Conservation (phyloP, 2,797 vertebrate species). For the Sebastes kiyomatsui region DNA sequence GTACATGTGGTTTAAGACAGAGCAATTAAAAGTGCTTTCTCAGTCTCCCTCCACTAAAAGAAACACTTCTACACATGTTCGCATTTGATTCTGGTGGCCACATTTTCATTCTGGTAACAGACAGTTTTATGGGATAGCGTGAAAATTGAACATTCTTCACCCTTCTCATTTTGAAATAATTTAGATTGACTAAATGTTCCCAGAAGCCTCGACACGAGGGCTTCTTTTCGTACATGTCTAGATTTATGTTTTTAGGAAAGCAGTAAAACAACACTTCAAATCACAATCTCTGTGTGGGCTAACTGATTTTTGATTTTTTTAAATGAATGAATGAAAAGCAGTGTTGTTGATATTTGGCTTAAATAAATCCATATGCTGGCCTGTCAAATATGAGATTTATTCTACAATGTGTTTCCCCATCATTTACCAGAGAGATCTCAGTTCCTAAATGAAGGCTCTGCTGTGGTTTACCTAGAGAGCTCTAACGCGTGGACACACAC, state of each 20-base stretch:
- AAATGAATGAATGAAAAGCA: slow-evolving; percentile 18
- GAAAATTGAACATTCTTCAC: slow-evolving; percentile 50
- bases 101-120: slow-evolving; percentile 42
- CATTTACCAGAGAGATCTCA: slow-evolving; percentile 4
- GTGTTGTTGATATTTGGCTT: background rate
- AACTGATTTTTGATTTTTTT: slow-evolving; percentile 5
- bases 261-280: slow-evolving; percentile 23
- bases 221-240: slow-evolving; percentile 12
- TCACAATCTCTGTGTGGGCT: slow-evolving; percentile 9
- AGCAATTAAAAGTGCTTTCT: slow-evolving; percentile 56
- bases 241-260: slow-evolving; percentile 36
- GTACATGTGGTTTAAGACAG: slow-evolving; percentile 43
- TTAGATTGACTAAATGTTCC: slow-evolving; percentile 45
- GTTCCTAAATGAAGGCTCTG: slow-evolving; percentile 20
- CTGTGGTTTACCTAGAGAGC: background rate
- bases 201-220: slow-evolving; percentile 20
- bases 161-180: slow-evolving; percentile 45
- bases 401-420: background rate
- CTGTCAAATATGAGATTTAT: background rate
- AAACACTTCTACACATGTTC: slow-evolving; percentile 48
- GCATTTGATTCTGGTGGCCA: slow-evolving; percentile 33
- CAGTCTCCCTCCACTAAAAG: slow-evolving; percentile 22
- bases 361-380: background rate
- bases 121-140: slow-evolving; percentile 48
- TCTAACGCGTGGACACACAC: slow-evolving; percentile 21